These are phyloP conservation scores for Megaustenia siamemsis DNA, from an alignment of 2,888 invertebrate species.

Conservation along the genomic window DNA sequence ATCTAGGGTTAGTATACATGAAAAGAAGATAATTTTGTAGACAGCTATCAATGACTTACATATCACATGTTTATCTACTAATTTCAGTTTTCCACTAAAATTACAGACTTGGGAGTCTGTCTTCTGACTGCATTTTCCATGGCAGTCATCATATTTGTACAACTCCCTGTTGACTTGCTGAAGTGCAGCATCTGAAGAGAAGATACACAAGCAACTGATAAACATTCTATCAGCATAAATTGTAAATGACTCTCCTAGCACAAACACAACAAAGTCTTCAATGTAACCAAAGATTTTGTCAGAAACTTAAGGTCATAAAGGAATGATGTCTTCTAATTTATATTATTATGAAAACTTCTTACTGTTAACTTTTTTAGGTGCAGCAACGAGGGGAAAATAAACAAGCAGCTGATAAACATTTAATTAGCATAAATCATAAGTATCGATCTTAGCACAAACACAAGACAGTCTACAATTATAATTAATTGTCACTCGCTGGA, in stretches of 20 bases:
- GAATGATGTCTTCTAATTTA: too few relatives aligned
- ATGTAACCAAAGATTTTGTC: too few relatives aligned
- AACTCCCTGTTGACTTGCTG: constrained; percentile 50
- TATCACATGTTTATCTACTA: constrained; percentile 63
- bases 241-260: background rate
- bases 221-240: background rate
- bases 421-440: background rate
- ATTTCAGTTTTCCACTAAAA: constrained; percentile 68
- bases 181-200: constrained; percentile 36
- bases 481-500: too few relatives aligned
- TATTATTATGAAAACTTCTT: too few relatives aligned
- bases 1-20: too few relatives aligned
- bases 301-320: too few relatives aligned
- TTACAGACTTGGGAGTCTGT: constrained; percentile 60
- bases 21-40: too few relatives aligned
- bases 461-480: background rate
- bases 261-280: background rate
- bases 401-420: background rate
- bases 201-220: background rate
- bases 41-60: too few relatives aligned
- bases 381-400: constrained; percentile 16
- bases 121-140: constrained; percentile 61
- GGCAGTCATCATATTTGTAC: constrained; percentile 65
- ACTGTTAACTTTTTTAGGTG: constrained; percentile 53
- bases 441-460: background rate